Evolutionary conservation across 1,140 invertebrate genomes (phyloP), one percentile per base, ranked within the genome.

Genomic region (Eriocheir sinensis): DNA sequence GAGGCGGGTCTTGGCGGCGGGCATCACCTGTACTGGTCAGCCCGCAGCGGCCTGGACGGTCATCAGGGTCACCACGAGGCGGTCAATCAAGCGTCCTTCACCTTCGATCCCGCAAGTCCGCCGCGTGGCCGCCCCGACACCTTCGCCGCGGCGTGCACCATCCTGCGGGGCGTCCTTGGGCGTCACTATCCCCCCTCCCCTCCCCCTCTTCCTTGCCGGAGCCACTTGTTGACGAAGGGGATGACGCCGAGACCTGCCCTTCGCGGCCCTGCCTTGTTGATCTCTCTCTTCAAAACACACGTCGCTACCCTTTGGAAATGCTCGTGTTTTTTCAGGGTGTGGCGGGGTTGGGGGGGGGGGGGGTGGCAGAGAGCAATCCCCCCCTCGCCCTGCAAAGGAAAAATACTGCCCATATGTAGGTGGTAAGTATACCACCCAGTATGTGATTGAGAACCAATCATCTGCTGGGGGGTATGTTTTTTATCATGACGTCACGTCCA

Each of bases 361-460:
- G 41, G 3, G 30, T 30, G 17, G 8, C 40, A 53, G 12, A 2
- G 36, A 8, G n/a, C n/a, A n/a, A n/a, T n/a, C 40, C 34, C 27
- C 44, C 36, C 44, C 38, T 88, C 38, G n/a, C 40, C 41, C 15
- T 60, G 8, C n/a, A n/a, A 17, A 30, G 34, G n/a, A 32, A 53
- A 30, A 90, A 90, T 72, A 27, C 36, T 36, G 32, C 38, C 48
- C 89, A 60, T 90, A 90, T 90, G 48, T 90, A 90, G 6, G 89
- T 34, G 38, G 53, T 34, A 72, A 72, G 32, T 53, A 90, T 44
- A 72, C n/a, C 60, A 27, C 36, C 32, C 32, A 48, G 44, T 30
- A 32, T 21, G 44, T 89, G 41, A 89, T 53, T 89, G 41, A 72
- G 60, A 72, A n/a, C 60, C 60, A 72, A 72, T 72, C 60, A 27